Evolutionary conservation across 2,888 invertebrate species (phyloP).

Genomic region (Nymphalis c-album): DNA sequence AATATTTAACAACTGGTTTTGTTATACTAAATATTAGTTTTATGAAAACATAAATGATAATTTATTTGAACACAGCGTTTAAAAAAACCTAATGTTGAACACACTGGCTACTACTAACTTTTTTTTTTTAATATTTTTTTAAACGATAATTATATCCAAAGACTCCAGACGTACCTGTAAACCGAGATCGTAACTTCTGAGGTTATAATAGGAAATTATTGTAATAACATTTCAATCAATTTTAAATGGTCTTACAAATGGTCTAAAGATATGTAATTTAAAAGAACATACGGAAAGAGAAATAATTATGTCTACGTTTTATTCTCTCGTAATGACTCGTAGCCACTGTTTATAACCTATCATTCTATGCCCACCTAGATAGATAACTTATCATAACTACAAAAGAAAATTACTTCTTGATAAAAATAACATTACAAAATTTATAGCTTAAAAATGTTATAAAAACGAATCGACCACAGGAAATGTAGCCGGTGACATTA

Average conservation of each 20-base stretch:
- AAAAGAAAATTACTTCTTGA: slow-evolving; percentile 15
- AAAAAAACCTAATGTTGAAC: too few relatives aligned
- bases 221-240: too few relatives aligned
- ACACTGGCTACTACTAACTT: neutral
- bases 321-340: neutral
- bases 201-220: too few relatives aligned
- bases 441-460: slow-evolving; percentile 14
- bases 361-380: slow-evolving; percentile 14
- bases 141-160: neutral
- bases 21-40: too few relatives aligned
- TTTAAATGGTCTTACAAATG: too few relatives aligned
- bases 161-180: neutral
- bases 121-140: neutral
- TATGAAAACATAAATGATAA: too few relatives aligned
- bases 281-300: too few relatives aligned
- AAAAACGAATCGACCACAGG: slow-evolving; percentile 18
- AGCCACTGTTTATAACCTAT: slow-evolving; percentile 21
- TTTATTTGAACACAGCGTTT: too few relatives aligned
- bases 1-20: neutral
- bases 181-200: too few relatives aligned
- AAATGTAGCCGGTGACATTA: slow-evolving; percentile 28
- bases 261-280: too few relatives aligned
- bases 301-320: neutral
- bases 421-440: slow-evolving; percentile 22
- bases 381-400: slow-evolving; percentile 18